A percentile compares a stretch with the other conserved stretches of the same genome.
Conservation (phyloP, 2,113 vertebrate species). For the Athene cunicularia region DNA sequence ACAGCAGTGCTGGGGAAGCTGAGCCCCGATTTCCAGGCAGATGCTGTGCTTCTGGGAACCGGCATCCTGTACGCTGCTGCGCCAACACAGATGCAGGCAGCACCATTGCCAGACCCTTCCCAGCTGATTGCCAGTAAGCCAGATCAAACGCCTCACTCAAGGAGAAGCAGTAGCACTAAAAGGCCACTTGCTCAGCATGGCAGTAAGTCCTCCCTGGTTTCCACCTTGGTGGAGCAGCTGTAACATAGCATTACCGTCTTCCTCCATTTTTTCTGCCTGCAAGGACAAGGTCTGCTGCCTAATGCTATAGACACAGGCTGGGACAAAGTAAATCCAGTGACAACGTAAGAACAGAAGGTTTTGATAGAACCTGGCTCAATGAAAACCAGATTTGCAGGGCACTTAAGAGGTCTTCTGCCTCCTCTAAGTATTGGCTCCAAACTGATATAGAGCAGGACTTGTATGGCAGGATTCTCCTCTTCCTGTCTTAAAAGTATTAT, state of each 20-base stretch:
- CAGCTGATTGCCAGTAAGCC: not conserved
- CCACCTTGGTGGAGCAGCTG: not conserved
- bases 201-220: not conserved
- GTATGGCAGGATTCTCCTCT: conserved; percentile 54
- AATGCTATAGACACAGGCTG: not conserved
- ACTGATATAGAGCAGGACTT: conserved; percentile 52
- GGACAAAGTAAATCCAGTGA: not conserved
- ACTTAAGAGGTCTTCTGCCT: conserved; percentile 32
- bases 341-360: not conserved
- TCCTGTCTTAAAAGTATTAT: conserved; percentile 70
- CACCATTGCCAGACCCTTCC: not conserved
- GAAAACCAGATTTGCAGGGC: not conserved
- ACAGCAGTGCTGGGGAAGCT: not conserved
- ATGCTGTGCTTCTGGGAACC: not conserved
- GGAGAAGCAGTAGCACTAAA: not conserved
- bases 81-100: accelerated
- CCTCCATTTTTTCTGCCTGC: not conserved
- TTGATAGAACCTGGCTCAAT: not conserved
- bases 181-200: not conserved
- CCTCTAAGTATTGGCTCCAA: conserved; percentile 10
- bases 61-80: not conserved
- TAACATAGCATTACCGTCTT: not conserved
- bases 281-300: not conserved
- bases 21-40: not conserved
- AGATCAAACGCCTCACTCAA: not conserved